Evolutionary conservation across 2,113 vertebrate genomes (phyloP).

Genomic region (Cygnus buccinator): DNA sequence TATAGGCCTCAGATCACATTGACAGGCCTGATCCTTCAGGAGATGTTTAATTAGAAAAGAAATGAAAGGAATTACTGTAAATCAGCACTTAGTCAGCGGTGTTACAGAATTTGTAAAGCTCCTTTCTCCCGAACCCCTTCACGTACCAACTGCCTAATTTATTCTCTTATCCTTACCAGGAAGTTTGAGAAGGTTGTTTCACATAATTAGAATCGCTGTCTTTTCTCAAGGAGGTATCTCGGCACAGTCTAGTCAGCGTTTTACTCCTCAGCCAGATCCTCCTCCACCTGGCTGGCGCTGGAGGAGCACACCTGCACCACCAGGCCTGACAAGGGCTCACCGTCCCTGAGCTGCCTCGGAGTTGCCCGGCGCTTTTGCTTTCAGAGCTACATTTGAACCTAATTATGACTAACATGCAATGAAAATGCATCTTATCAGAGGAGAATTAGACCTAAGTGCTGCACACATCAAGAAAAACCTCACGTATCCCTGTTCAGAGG

Average conservation of each 20-base stretch:
- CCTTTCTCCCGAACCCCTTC: neutral
- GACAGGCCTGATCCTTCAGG: constrained; percentile 68
- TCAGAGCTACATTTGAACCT: neutral
- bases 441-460: neutral
- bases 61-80: constrained; percentile 75
- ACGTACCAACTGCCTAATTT: constrained; percentile 28
- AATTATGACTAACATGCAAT: fast-evolving
- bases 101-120: constrained; percentile 9
- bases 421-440: neutral
- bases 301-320: neutral
- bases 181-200: neutral
- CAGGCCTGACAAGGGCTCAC: fast-evolving
- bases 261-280: neutral
- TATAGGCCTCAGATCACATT: constrained; percentile 63
- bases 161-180: constrained; percentile 18
- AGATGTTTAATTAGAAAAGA: constrained; percentile 78
- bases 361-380: neutral
- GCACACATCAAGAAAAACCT: fast-evolving
- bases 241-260: fast-evolving
- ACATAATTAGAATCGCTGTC: neutral
- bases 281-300: neutral
- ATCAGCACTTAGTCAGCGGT: constrained; percentile 58
- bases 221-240: neutral
- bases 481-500: fast-evolving
- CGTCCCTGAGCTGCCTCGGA: fast-evolving